Base-by-base conservation (phyloP, 2,888 invertebrate genomes). In the Lasioglossum lativentre region DNA sequence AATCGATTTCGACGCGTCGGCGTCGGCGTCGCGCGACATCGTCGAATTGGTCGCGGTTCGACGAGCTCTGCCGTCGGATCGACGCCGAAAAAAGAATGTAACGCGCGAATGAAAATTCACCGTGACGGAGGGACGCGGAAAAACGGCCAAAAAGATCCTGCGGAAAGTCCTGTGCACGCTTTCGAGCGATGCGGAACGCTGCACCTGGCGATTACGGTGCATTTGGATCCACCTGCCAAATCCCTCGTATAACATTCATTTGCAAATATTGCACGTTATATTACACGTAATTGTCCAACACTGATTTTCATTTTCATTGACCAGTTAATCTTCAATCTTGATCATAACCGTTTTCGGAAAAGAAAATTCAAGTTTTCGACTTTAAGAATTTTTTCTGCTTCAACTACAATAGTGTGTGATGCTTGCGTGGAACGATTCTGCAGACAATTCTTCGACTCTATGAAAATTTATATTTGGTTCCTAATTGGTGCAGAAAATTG, bases 1-100 rank as follows among this genome's bases (percentile, higher is more conserved):
- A 59, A 59, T 38, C 82, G 74, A 85, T 81, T 80, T 68, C 70
- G 42, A 34, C 27, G 66, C 80, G 34, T 34, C 75, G 56, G 23
- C 23, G 52, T 23, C 23, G 23, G 66, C 74, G 14, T 45, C 56
- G 47, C 45, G 47, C 52, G 63, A 56, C 78, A 80, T 85, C 81
- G 63, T 78, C 74, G 76, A 66, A 59, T 59, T 27, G 59, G 56
- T 56, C n/a, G 56, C 19, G 40, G 47, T 80, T 70, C 76, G 45
- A 59, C 56, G 45, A 40, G 68, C 23, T 8, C 3, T 23, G 10
- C 19, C 8, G 23, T 68, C 23, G 38, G 19, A 45, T 47, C 68
- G 40, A 77, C 38, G 27, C 27, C 34, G 34, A 16, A 38, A 19
- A 34, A 14, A 63, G 23, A 73, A 72, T 59, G 40, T 70, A 78